Percentiles rank a stretch among this genome's conserved stretches.
Evolutionary conservation across 2,888 invertebrate genomes (phyloP).

Genomic region (Amaurobius ferox): DNA sequence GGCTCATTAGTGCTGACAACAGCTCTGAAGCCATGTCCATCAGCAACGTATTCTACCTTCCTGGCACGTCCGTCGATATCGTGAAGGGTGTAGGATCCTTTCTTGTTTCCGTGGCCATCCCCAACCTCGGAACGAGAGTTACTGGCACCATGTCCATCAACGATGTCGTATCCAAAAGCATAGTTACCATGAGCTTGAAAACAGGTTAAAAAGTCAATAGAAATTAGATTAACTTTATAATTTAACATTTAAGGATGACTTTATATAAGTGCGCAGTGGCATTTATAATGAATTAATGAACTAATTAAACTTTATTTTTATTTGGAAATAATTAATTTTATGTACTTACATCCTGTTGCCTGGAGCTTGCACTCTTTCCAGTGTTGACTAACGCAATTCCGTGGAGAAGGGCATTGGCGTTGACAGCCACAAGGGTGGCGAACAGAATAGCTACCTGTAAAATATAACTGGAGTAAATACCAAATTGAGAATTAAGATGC

Average conservation of each 20-base stretch:
- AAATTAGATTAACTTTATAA: too few species aligned
- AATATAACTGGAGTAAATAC: too few species aligned
- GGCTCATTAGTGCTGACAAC: conserved; percentile 56
- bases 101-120: conserved; percentile 69
- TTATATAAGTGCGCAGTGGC: too few species aligned
- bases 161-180: conserved; percentile 70
- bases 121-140: conserved; percentile 72
- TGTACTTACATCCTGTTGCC: conserved; percentile 50
- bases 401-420: conserved; percentile 14
- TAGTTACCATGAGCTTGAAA: conserved; percentile 51
- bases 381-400: conserved; percentile 22
- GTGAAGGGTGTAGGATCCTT: conserved; percentile 65
- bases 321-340: background rate
- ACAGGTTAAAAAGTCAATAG: too few species aligned
- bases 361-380: conserved; percentile 32
- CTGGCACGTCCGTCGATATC: conserved; percentile 70
- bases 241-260: too few species aligned
- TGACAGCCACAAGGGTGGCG: conserved; percentile 40
- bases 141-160: conserved; percentile 62
- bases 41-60: conserved; percentile 67
- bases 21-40: conserved; percentile 55
- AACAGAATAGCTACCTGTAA: conserved; percentile 37
- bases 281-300: too few species aligned
- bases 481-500: too few species aligned
- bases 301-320: background rate